phyloP scores from a whole-genome alignment of 2,888 invertebrate genomes.

The Cosmia pyralina region DNA sequence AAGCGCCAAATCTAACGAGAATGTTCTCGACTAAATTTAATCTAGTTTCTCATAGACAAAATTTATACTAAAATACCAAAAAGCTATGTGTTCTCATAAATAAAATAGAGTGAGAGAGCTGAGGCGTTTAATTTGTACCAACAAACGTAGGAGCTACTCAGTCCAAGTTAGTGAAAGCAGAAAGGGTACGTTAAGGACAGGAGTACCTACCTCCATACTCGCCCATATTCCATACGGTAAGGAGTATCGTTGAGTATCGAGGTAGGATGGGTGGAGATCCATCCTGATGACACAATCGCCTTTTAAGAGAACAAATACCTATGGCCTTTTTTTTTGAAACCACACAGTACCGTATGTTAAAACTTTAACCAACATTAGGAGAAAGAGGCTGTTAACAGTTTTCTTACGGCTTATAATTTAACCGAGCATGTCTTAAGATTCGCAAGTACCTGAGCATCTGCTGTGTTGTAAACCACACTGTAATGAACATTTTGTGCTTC shows the following conservation, averaged over 20 bases:
- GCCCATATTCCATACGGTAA: neutral
- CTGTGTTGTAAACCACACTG: constrained; percentile 36
- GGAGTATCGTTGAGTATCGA: neutral
- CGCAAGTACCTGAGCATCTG: neutral
- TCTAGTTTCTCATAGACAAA: neutral
- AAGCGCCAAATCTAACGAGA: neutral
- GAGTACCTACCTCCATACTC: neutral
- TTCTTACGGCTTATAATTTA: constrained; percentile 10
- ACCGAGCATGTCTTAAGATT: constrained; percentile 6
- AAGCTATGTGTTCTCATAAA: neutral
- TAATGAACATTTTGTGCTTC: constrained; percentile 59
- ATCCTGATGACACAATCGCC: constrained; percentile 2
- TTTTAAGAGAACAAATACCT: neutral
- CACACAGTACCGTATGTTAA: neutral
- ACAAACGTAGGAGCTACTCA: no score
- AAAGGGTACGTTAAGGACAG: neutral
- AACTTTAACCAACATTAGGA: constrained; percentile 1
- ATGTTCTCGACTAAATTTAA: neutral
- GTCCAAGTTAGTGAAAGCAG: neutral
- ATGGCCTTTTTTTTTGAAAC: neutral
- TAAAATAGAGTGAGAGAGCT: neutral
- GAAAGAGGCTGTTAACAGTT: neutral
- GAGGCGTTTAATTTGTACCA: neutral
- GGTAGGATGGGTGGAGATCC: neutral
- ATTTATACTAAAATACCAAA: no score